Evolutionary conservation across 2,888 invertebrate species (phyloP), one percentile per base, ranked within the genome.

Genomic region (Achlya flavicornis): DNA sequence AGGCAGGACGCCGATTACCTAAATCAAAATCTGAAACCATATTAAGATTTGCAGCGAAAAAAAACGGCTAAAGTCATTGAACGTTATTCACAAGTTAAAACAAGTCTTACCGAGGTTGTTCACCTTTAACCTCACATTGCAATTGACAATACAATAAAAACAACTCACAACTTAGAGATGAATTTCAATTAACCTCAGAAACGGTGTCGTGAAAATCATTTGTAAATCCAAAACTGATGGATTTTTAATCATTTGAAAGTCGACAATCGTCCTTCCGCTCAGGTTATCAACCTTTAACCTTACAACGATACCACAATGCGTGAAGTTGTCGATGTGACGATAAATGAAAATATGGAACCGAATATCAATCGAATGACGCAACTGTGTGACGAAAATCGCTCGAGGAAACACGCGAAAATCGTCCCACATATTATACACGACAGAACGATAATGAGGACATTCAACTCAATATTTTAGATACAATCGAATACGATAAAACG

Each of bases 381-480:
- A 80, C 74, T 60, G 66, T 71, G 67, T 84, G 83, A 84, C 83
- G 85, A 82, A 80, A 82, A 83, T 84, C 79, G 78, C 79, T 81
- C 77, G 76, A 76, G 70, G 83, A 85, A 85, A 83, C 81, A 73
- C 78, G 79, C 86, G 81, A 87, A 88, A 87, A 85, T 86, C 85
- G 91, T 85, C 87, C 91, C 83, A 93, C 90, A 92, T 93, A 85
- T 92, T 92, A 92, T 91, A 83, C 91, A 86, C 81, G 79, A 88
- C 83, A 77, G 81, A 68, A 72, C 78, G 85, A 88, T 91, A 91
- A 91, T 90, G 87, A 89, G 92, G 88, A 62, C 86, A 70, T 86
- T 88, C 86, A 92, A 86, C 92, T 77, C 76, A 58, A 66, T 72
- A 84, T 78, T 84, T 81, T 86, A 84, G 87, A 86, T 82, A 84